A percentile compares a stretch with the other conserved stretches of the same genome.
phyloP scores from a whole-genome alignment of 2,797 vertebrate species.

The Anolis apletophallus region DNA sequence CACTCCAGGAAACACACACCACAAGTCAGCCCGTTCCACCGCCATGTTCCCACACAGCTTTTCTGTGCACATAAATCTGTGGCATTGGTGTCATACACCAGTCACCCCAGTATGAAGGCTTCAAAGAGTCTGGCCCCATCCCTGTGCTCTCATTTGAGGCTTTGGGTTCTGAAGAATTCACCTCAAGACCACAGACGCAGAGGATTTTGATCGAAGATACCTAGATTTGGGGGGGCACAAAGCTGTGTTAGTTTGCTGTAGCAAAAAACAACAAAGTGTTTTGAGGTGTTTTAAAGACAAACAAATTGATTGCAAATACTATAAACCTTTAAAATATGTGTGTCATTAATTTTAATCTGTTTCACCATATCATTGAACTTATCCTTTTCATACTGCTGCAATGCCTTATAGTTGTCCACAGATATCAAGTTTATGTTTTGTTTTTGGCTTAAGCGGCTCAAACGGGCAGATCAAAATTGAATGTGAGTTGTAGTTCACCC shows the following conservation, averaged over 20 bases:
- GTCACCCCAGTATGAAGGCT: slow-evolving; percentile 69
- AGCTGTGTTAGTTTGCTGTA: background rate
- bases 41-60: background rate
- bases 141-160: slow-evolving; percentile 57
- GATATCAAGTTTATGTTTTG: no score
- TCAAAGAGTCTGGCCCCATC: slow-evolving; percentile 14
- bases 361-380: no score
- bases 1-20: slow-evolving; percentile 16
- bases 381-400: no score
- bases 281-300: background rate
- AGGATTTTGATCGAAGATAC: slow-evolving; percentile 49
- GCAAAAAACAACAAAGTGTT: background rate
- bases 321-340: background rate
- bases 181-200: slow-evolving; percentile 68
- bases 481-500: no score
- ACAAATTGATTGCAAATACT: background rate
- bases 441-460: no score
- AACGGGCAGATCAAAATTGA: no score
- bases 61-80: background rate
- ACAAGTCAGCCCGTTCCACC: background rate
- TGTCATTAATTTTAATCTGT: no score
- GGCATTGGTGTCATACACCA: slow-evolving; percentile 5
- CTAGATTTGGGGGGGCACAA: slow-evolving; percentile 13
- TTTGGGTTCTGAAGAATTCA: slow-evolving; percentile 65
- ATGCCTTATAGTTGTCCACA: no score